Base-by-base conservation (phyloP, 2,888 invertebrate species). In the Megaustenia siamemsis region DNA sequence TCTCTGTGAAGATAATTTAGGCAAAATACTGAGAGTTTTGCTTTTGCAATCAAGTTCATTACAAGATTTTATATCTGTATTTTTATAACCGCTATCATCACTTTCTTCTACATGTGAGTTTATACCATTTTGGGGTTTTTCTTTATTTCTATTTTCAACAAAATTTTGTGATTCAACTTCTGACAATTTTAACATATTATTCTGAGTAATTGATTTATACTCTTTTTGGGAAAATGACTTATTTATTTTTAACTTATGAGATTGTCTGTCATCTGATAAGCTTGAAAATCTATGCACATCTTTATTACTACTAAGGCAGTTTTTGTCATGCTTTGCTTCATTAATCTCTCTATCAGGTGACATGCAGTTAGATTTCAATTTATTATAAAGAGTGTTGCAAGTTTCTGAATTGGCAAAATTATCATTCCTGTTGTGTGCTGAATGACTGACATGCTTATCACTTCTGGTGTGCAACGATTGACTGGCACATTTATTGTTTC, bases 131-230 rank as follows among this genome's bases (percentile, higher is more conserved):
- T 71, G 24, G 71, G 43, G n/a, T 35, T 3, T 71, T 71, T 71
- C 43, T 43, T n/a, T 28, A 43, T 71, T 71, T 71, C 24, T 24
- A 71, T 28, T 71, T 40, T 71, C 45, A 28, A 43, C 43, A 71
- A 5, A 12, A n/a, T n/a, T 28, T 15, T 43, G 43, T 1, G n/a
- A 12, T 3, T 69, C 68, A 40, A 21, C 38, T 40, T 71, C 71
- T 45, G 43, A n/a, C 6, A 71, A 28, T 71, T 18, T n/a, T n/a
- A 1, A 45, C 71, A n/a, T 71, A 43, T 43, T 71, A 43, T 71
- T 71, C 40, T 43, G 43, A 43, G 40, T 28, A 71, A 71, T 8
- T 45, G 45, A 71, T 43, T 40, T 40, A 71, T n/a, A 71, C 28
- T 71, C 71, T 45, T 71, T 71, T 43, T 45, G 40, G 12, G 69